Conservation (phyloP, 2,113 vertebrate species). For the Aleadryas rufinucha region DNA sequence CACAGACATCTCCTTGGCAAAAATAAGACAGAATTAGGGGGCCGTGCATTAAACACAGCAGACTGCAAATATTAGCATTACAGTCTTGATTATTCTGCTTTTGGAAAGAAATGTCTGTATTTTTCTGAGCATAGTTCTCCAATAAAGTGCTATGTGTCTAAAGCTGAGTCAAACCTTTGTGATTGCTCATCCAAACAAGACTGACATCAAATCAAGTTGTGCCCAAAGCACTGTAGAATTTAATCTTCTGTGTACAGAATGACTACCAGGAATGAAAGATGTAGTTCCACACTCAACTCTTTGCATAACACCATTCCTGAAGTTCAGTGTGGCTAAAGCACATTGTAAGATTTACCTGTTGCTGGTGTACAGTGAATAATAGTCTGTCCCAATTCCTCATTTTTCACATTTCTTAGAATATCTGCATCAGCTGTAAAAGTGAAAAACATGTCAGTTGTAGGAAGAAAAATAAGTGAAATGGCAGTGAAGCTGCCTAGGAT, state of each 20-base stretch:
- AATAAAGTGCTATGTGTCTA: neutral
- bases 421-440: constrained; percentile 57
- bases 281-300: neutral
- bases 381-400: constrained; percentile 81
- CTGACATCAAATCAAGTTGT: neutral
- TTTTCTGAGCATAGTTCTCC: neutral
- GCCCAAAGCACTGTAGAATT: neutral
- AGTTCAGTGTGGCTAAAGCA: neutral
- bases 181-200: neutral
- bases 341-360: constrained; percentile 76
- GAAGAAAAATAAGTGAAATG: neutral
- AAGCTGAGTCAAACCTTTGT: neutral
- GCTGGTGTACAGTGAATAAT: constrained; percentile 91
- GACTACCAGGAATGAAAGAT: neutral
- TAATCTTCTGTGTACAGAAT: neutral
- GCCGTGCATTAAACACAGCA: neutral
- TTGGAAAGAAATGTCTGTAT: neutral
- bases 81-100: neutral
- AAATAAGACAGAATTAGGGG: neutral
- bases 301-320: neutral
- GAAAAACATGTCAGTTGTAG: neutral
- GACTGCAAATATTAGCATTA: neutral
- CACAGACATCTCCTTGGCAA: neutral
- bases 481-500: neutral
- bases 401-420: constrained; percentile 69